These are phyloP conservation scores for Tiliacea aurago DNA, from an alignment of 2,888 invertebrate species.

Conservation along the genomic window DNA sequence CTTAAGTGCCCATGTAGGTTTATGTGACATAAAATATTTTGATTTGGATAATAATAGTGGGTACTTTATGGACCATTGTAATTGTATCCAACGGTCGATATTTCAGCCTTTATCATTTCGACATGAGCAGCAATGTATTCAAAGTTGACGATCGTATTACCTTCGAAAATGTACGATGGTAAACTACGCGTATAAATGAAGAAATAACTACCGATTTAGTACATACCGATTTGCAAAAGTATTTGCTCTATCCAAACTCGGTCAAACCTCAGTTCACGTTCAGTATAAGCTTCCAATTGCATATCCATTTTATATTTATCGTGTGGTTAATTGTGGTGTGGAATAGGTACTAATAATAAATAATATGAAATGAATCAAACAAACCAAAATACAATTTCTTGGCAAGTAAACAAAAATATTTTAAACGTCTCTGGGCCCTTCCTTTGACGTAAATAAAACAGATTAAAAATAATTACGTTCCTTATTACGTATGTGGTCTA, in stretches of 20 bases:
- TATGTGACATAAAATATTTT: too few relatives aligned
- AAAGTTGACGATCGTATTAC: not conserved
- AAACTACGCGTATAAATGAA: not conserved
- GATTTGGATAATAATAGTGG: not conserved
- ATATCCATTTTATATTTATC: conserved; percentile 50
- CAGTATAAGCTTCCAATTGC: conserved; percentile 69
- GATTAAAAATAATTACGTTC: conserved; percentile 12
- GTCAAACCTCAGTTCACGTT: conserved; percentile 73
- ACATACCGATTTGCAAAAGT: conserved; percentile 79
- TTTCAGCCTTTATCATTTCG: not conserved
- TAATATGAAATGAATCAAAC: conserved; percentile 49
- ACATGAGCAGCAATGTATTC: not conserved
- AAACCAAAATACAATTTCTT: conserved; percentile 52
- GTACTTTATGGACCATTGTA: not conserved
- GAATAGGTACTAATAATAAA: conserved; percentile 8
- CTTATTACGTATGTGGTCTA: not conserved
- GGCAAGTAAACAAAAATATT: conserved; percentile 65
- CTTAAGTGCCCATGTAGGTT: too few relatives aligned
- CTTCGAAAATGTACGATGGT: not conserved
- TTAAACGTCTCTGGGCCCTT: conserved; percentile 35
- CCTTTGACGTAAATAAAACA: conserved; percentile 35
- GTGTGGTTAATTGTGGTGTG: conserved; percentile 3
- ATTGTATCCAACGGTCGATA: not conserved
- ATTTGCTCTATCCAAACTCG: conserved; percentile 76
- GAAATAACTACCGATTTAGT: not conserved